A percentile compares a stretch with the other conserved stretches of the same genome.
phyloP scores from a whole-genome alignment of 2,888 invertebrate species.

The Morpho deidamia region DNA sequence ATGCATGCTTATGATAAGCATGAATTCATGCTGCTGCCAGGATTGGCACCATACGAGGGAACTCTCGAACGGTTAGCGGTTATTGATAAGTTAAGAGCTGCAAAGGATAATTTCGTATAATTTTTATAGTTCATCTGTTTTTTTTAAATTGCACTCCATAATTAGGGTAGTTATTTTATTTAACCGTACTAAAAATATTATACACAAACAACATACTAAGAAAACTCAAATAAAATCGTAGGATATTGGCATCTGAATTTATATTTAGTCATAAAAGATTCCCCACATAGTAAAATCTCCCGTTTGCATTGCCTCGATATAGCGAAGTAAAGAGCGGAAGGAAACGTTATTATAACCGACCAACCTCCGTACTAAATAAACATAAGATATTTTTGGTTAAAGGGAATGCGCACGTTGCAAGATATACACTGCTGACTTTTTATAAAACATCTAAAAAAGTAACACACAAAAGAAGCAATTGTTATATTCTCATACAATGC shows the following conservation, averaged over 20 bases:
- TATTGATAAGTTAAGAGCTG: no score
- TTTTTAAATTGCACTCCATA: no score
- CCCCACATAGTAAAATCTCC: constrained; percentile 41
- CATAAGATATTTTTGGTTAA: neutral
- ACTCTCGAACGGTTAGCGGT: no score
- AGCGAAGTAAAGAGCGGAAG: constrained; percentile 57
- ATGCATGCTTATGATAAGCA: no score
- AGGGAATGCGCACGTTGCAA: neutral
- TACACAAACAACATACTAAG: no score
- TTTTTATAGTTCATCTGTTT: no score
- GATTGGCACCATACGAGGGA: no score
- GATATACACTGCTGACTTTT: neutral
- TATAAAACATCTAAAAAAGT: neutral
- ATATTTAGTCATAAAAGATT: constrained; percentile 8
- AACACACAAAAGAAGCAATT: neutral
- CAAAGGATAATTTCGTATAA: no score
- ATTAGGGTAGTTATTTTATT: no score
- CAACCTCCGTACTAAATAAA: constrained; percentile 1
- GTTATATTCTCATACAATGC: neutral
- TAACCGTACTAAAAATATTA: no score
- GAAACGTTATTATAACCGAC: constrained; percentile 63
- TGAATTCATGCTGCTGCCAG: no score
- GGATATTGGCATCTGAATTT: neutral
- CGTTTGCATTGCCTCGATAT: constrained; percentile 60
- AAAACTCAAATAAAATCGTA: neutral